Evolutionary conservation across 2,113 vertebrate species (phyloP).

Genomic region (Corydoras sp.): DNA sequence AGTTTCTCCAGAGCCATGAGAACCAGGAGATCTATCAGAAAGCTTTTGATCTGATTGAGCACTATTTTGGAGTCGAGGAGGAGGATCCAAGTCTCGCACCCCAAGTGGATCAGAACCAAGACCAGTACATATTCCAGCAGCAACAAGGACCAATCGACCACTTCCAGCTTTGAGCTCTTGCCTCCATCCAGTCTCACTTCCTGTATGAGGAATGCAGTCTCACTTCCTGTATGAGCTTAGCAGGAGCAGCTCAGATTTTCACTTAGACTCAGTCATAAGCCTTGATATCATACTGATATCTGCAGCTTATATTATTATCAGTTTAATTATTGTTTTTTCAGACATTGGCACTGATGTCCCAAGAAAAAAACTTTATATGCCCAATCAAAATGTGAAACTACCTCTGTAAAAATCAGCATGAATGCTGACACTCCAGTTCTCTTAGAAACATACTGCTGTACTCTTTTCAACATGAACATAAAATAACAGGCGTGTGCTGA

Average conservation of each 20-base stretch:
- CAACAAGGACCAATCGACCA: conserved; percentile 83
- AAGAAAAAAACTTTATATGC: conserved; percentile 35
- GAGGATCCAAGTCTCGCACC: conserved; percentile 81
- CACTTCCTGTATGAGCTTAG: neutral
- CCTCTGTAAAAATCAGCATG: conserved; percentile 51
- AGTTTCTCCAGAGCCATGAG: conserved; percentile 85
- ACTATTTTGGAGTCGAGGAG: conserved; percentile 84
- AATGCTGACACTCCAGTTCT: conserved; percentile 20
- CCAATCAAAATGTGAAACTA: conserved; percentile 60
- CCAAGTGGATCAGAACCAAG: conserved; percentile 83
- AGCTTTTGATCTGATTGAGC: conserved; percentile 84
- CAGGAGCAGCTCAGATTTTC: neutral
- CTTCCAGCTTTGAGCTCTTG: conserved; percentile 75
- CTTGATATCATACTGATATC: conserved; percentile 25
- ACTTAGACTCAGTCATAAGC: neutral
- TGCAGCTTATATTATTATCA: conserved; percentile 18
- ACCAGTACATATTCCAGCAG: conserved; percentile 86
- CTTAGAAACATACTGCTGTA: conserved; percentile 19
- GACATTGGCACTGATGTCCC: conserved; percentile 44
- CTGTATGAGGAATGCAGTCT: neutral
- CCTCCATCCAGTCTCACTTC: conserved; percentile 5
- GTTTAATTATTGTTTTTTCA: conserved; percentile 34
- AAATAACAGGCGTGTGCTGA: neutral
- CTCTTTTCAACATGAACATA: neutral
- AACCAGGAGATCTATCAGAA: conserved; percentile 89